Evolutionary conservation across 2,797 vertebrate genomes (phyloP).

Genomic region (Mormyrops attenuatus): DNA sequence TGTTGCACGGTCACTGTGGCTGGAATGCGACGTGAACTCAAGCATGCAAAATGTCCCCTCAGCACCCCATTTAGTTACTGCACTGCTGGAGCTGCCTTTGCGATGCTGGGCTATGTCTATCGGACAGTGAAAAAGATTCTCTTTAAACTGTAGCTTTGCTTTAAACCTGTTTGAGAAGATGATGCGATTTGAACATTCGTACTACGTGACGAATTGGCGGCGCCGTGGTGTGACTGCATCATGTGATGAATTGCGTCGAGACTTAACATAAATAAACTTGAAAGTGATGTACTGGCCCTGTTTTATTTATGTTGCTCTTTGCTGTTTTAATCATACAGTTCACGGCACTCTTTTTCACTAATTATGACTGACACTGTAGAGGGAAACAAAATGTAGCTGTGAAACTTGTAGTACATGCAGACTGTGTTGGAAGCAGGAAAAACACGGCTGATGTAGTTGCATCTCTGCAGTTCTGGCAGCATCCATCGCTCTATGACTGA

Average conservation of each 20-base stretch:
- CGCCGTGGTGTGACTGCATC: not conserved
- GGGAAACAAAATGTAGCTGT: not conserved
- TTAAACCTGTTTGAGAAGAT: not conserved
- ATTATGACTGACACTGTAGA: slow-evolving; percentile 1
- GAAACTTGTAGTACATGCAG: not conserved
- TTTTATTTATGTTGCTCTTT: slow-evolving; percentile 4
- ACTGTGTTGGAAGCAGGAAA: not conserved
- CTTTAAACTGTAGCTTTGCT: not conserved
- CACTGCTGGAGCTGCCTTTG: not conserved
- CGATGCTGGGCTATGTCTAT: not conserved
- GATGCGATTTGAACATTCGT: not conserved
- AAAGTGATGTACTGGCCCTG: not conserved
- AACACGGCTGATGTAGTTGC: not conserved
- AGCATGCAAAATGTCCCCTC: not conserved
- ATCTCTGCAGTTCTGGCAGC: not conserved
- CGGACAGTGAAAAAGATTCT: not conserved
- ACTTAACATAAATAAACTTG: not conserved
- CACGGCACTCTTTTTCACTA: not conserved
- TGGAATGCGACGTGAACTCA: not conserved
- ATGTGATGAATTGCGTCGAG: not conserved
- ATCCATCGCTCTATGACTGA: not conserved
- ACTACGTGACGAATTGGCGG: not conserved
- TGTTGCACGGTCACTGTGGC: not conserved
- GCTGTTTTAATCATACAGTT: slow-evolving; percentile 8
- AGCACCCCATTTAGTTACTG: not conserved